A percentile compares a stretch with the other conserved stretches of the same genome.
Evolutionary conservation across 2,888 invertebrate genomes (phyloP).

Genomic region (Muschampia plurimacula): DNA sequence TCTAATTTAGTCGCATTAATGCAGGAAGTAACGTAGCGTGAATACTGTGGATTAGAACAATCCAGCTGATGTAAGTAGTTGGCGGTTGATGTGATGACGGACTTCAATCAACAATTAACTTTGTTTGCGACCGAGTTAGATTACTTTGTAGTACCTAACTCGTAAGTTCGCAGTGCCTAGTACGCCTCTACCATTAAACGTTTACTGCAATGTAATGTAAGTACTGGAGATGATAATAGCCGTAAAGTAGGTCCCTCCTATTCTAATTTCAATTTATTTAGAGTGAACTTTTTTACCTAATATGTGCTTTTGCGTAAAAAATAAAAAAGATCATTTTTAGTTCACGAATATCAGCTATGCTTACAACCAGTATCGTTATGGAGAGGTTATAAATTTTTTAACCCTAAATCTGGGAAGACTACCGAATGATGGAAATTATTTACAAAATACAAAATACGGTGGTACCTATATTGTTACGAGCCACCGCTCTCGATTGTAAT

Average conservation of each 20-base stretch:
- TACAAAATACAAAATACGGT: too few species aligned
- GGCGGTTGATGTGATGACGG: constrained; percentile 41
- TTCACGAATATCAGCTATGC: too few species aligned
- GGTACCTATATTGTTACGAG: too few species aligned
- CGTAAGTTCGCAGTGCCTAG: constrained; percentile 39
- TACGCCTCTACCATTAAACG: constrained; percentile 24
- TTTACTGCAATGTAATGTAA: background rate
- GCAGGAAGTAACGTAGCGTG: constrained; percentile 18
- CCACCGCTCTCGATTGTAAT: too few species aligned
- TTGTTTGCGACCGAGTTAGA: constrained; percentile 44
- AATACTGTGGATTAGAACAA: constrained; percentile 7
- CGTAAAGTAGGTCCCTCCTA: background rate
- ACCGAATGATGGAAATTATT: too few species aligned
- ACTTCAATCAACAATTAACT: constrained; percentile 43
- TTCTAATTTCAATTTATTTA: background rate
- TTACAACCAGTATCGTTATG: too few species aligned
- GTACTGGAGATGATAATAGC: constrained; percentile 12
- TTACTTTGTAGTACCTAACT: constrained; percentile 40
- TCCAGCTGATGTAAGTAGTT: constrained; percentile 22
- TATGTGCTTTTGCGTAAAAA: background rate
- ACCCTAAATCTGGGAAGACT: too few species aligned
- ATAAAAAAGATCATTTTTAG: too few species aligned
- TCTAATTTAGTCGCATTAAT: background rate
- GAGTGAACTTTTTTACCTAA: background rate
- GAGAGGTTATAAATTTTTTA: too few species aligned